phyloP scores from a whole-genome alignment of 2,797 vertebrate genomes.

The Vipera latastei region DNA sequence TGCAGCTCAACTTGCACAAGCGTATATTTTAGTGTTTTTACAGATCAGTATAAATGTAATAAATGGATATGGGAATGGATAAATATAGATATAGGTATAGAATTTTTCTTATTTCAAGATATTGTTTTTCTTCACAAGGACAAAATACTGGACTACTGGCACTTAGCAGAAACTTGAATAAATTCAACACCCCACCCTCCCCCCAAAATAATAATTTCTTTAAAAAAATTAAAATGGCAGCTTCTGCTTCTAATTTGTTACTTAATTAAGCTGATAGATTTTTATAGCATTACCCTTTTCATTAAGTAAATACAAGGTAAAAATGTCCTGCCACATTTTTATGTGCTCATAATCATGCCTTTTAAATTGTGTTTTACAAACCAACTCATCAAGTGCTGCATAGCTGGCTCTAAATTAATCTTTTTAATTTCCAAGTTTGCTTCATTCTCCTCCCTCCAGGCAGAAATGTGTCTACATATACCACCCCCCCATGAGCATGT shows the following conservation, averaged over 20 bases:
- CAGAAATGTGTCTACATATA: background rate
- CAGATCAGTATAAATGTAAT: background rate
- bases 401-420: background rate
- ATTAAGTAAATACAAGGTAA: background rate
- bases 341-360: background rate
- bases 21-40: background rate
- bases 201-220: background rate
- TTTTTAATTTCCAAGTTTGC: background rate
- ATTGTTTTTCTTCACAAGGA: background rate
- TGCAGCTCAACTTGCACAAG: too few relatives aligned
- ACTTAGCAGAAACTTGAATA: background rate
- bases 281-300: background rate
- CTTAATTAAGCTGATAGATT: background rate
- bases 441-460: background rate
- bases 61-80: background rate
- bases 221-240: background rate
- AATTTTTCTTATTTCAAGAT: background rate
- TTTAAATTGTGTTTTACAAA: background rate
- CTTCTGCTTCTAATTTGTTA: background rate
- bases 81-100: background rate
- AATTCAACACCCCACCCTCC: background rate
- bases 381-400: background rate
- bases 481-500: background rate
- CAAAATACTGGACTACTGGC: background rate
- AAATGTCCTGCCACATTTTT: background rate